These are phyloP conservation scores for Nebria ingens DNA, from an alignment of 1,140 invertebrate species.

Conservation along the genomic window DNA sequence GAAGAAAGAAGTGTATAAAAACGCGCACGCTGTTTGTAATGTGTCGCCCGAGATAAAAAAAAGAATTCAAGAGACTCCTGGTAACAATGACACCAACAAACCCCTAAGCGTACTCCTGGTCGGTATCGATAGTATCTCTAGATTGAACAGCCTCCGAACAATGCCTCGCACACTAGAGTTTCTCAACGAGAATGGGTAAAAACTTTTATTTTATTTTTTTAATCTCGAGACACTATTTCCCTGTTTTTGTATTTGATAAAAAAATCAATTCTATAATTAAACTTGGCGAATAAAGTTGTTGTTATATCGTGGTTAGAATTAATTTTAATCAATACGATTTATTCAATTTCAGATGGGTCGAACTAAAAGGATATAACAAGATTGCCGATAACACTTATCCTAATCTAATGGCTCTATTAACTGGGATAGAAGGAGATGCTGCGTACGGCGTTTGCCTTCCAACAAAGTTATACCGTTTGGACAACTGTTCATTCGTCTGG, in stretches of 20 bases:
- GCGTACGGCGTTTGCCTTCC: conserved; percentile 41
- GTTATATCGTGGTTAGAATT: too few species aligned
- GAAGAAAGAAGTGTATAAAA: conserved; percentile 38
- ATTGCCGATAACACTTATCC: conserved; percentile 73
- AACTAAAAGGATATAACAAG: conserved; percentile 52
- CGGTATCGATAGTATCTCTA: conserved; percentile 73
- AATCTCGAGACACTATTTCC: too few species aligned
- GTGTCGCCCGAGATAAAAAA: conserved; percentile 28
- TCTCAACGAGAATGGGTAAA: conserved; percentile 35
- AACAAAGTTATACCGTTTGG: conserved; percentile 35
- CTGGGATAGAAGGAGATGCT: conserved; percentile 45
- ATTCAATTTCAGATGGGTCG: conserved; percentile 36
- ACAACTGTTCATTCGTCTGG: conserved; percentile 53
- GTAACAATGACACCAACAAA: conserved; percentile 15
- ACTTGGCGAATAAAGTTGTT: too few species aligned
- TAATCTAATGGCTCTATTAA: conserved; percentile 67
- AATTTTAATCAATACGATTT: too few species aligned
- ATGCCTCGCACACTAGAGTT: conserved; percentile 62
- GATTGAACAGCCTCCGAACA: conserved; percentile 61
- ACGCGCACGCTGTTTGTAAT: conserved; percentile 37
- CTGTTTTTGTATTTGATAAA: too few species aligned
- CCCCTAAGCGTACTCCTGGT: conserved; percentile 57
- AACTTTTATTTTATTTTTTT: too few species aligned
- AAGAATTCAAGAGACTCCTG: conserved; percentile 15
- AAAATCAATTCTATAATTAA: too few species aligned